Evolutionary conservation across 1,140 invertebrate species (phyloP), one percentile per base, ranked within the genome.

Genomic region (Euura saliciscinereae): DNA sequence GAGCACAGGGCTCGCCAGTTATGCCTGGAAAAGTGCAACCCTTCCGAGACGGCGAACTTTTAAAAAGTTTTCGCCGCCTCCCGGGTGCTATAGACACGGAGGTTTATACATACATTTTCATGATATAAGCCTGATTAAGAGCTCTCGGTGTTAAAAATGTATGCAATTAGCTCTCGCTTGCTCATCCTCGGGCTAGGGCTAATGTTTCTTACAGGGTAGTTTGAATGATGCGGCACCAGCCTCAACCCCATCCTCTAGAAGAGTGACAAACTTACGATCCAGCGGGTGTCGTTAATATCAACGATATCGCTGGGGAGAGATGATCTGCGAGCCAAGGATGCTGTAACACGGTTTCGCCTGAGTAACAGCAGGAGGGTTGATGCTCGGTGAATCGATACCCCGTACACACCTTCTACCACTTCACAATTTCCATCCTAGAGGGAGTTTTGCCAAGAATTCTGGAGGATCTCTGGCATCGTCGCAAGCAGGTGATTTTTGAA

Each of bases 201-300:
- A n/a, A 59, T 59, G 51, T n/a, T 59, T 59, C 51, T 59, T 59
- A 59, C 51, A n/a, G 51, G 66, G 13, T 45, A 65, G 45, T 76
- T 75, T 74, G 69, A 65, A 44, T n/a, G 42, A 45, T 65, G 11
- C 44, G 44, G 28, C 69, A 64, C 72, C 69, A 73, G 67, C 70
- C 70, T 66, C 72, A 75, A 77, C 77, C 78, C 78, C 74, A 77
- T 78, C 77, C 71, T 59, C 67, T 7, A 75, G 66, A 66, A 72
- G 77, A 76, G 77, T 83, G 82, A 83, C 82, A 83, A 82, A 82
- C 74, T 83, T 82, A 83, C 80, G 82, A 83, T 78, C 81, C 76
- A 82, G 79, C 78, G 80, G 79, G 78, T 82, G 82, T 78, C 82
- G 78, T 83, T 83, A 83, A 83, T 82, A 83, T 79, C 79, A 59